phyloP scores from a whole-genome alignment of 2,113 vertebrate species.

The Malurus melanocephalus region DNA sequence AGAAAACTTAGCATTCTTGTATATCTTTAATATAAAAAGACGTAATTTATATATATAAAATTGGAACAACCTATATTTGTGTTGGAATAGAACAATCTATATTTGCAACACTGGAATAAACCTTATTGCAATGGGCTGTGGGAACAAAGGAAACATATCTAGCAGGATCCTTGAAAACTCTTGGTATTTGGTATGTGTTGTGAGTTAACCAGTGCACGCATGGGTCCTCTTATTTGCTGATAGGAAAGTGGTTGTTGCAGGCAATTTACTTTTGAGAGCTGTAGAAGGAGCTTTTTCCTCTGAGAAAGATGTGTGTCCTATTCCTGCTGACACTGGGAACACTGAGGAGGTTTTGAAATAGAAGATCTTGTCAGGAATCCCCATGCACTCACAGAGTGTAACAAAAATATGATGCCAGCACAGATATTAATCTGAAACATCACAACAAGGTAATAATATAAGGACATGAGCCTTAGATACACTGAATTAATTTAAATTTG shows the following conservation, averaged over 20 bases:
- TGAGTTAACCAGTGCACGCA: background rate
- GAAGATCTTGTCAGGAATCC: background rate
- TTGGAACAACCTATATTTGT: background rate
- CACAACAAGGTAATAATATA: background rate
- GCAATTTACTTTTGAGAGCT: background rate
- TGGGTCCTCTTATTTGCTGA: background rate
- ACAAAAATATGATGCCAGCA: background rate
- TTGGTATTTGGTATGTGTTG: background rate
- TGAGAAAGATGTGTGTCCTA: background rate
- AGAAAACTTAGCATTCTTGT: background rate
- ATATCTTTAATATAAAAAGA: background rate
- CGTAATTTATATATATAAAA: background rate
- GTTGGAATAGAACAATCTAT: background rate
- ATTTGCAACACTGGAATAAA: background rate
- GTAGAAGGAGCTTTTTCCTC: constrained; percentile 13
- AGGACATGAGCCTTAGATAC: background rate
- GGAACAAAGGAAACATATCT: background rate
- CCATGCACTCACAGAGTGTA: background rate
- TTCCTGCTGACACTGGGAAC: background rate
- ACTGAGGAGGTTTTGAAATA: background rate
- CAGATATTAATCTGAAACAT: background rate
- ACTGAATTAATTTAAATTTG: background rate
- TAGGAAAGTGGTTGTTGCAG: background rate
- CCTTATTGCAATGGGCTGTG: background rate
- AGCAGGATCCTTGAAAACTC: background rate